Conservation (phyloP, 1,140 invertebrate species). For the Tetragnatha versicolor region DNA sequence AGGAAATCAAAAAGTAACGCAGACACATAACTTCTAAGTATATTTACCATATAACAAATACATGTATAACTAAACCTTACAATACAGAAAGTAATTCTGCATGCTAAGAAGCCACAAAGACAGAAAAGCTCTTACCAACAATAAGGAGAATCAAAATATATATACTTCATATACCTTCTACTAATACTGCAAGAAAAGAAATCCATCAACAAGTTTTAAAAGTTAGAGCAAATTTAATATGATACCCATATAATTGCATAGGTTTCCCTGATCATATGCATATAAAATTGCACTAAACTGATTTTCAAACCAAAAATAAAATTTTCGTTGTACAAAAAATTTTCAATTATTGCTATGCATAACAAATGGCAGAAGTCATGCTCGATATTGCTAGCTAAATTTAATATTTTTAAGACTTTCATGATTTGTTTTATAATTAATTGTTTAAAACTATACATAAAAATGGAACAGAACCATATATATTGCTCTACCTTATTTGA, state of each 20-base stretch:
- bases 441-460: too few species aligned
- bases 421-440: too few species aligned
- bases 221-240: conserved; percentile 21
- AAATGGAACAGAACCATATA: too few species aligned
- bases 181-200: conserved; percentile 36
- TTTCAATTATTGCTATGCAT: conserved; percentile 37
- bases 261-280: conserved; percentile 5
- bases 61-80: neutral
- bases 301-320: conserved; percentile 19
- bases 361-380: too few species aligned
- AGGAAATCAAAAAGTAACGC: neutral
- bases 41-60: neutral
- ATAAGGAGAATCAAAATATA: conserved; percentile 28
- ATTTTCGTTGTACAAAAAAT: conserved; percentile 34
- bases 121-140: conserved; percentile 11
- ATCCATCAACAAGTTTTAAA: conserved; percentile 6
- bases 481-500: too few species aligned
- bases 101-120: conserved; percentile 32
- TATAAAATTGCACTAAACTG: conserved; percentile 27
- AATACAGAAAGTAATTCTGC: neutral
- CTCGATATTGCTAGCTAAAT: too few species aligned
- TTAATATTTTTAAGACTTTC: too few species aligned
- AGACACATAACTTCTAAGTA: neutral
- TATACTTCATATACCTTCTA: neutral
- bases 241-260: conserved; percentile 8